Conservation (phyloP, 2,888 invertebrate species). For the Agonopterix subpropinquella region DNA sequence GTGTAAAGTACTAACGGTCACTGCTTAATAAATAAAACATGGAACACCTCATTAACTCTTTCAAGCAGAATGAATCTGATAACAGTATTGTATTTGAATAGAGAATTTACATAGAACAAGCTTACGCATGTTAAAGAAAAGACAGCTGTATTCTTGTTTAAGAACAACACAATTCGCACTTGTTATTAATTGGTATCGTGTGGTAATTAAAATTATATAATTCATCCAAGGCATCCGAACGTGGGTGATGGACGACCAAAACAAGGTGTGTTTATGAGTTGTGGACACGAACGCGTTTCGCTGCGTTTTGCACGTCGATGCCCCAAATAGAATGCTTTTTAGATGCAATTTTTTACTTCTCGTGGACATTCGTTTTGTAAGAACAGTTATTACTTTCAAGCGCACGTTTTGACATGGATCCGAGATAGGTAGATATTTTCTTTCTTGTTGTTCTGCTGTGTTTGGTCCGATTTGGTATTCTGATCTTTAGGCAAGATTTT, state of each 20-base stretch:
- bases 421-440: too few species aligned
- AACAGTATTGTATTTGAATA: too few species aligned
- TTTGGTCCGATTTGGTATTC: too few species aligned
- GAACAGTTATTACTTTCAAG: background rate
- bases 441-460: too few species aligned
- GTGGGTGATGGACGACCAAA: slow-evolving; percentile 25
- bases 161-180: too few species aligned
- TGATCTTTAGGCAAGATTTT: too few species aligned
- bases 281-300: slow-evolving; percentile 26
- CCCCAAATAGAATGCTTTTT: slow-evolving; percentile 1
- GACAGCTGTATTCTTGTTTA: too few species aligned
- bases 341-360: background rate
- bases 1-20: slow-evolving; percentile 1
- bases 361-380: slow-evolving; percentile 2
- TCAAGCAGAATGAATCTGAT: too few species aligned
- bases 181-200: slow-evolving; percentile 1
- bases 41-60: too few species aligned
- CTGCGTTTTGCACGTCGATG: background rate
- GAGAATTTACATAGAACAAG: too few species aligned
- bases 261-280: slow-evolving; percentile 37
- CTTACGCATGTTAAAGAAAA: too few species aligned
- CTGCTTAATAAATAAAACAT: slow-evolving; percentile 17
- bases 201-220: slow-evolving; percentile 53
- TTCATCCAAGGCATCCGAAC: slow-evolving; percentile 20
- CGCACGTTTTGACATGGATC: too few species aligned